Evolutionary conservation across 2,113 vertebrate genomes (phyloP), one percentile per base, ranked within the genome.

Genomic region (Sapajus apella): DNA sequence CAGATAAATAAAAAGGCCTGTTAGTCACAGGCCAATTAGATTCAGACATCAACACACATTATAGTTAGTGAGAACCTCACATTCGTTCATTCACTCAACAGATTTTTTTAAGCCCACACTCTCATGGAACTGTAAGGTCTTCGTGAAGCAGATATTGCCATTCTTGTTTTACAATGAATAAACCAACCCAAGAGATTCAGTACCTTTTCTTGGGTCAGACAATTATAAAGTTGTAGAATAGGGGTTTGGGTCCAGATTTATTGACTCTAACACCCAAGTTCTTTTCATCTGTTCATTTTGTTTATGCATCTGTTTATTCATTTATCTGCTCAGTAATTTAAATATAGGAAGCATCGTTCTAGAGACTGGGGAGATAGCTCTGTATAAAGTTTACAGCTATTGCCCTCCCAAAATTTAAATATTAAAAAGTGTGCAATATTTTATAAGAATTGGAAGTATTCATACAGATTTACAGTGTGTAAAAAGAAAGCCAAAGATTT

Each of bases 401-500:
- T 64, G 47, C 27, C 2, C 43, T 35, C 43, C 88, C 35, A 43
- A 70, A 64, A 92, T 89, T 18, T 72, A 35, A 20, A 37, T 37
- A 20, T 72, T 72, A 77, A 97, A 95, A 56, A 75, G 32, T 55
- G 4, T 14, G 50, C 40, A 93, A 16, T 55, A 72, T 43, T 94
- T 45, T 77, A 83, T 64, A 94, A 58, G 64, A 83, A 80, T 52
- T 68, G 45, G 25, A 93, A 72, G 21, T 64, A 35, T 37, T 76
- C 76, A 52, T 68, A 85, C 17, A 72, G 58, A 87, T 81, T 73
- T 43, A 40, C 0, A 61, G 27, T 56, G 23, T 85, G 6, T 88
- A 77, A 55, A 84, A 88, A 93, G 23, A 80, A 70, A 61, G 5
- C 18, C n/a, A 94, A 90, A 68, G 21, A 75, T 96, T 72, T 93